Base-by-base conservation (phyloP, 2,797 vertebrate species). In the Manis crassicaudata region DNA sequence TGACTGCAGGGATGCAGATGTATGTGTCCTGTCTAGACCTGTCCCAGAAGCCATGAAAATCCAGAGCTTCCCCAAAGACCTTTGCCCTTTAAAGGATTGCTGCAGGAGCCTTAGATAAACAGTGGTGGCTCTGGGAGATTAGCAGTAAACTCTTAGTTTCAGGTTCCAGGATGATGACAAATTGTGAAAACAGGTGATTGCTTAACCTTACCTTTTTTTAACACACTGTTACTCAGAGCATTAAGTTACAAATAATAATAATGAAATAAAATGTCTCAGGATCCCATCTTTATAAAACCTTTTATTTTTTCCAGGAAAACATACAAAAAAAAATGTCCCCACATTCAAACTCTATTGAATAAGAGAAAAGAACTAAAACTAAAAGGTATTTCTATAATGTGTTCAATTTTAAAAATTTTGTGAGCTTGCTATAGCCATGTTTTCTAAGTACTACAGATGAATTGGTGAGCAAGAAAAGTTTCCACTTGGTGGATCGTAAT, bases 101-200 rank as follows among this genome's bases (percentile, higher is more conserved):
- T 62, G 62, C 29, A 68, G 3, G 40, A 80, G 50, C 37, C 62
- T 46, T 63, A 7, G 62, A 58, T 14, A 20, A 70, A 87, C 13
- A 27, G 56, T 12, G 21, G 10, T 60, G 6, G 43, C 35, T 89
- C 75, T 35, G 63, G 65, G 75, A 77, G 50, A 62, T 54, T 43
- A 62, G 56, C 58, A 23, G 20, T 29, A 85, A 87, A 17, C 82
- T 67, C 58, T 23, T 37, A 32, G 76, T 79, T 86, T 94, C 85
- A 84, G 63, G 35, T 88, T 94, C 58, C 58, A 43, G 43, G 54
- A 92, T 21, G 52, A 95, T 54, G 68, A 82, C 40, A 87, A 76
- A 79, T 62, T 82, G 67, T 72, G 79, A 77, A 93, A 91, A 93
- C 21, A 83, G n/a, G 65, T 7, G 27, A 75, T 94, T 92, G 40